phyloP scores from a whole-genome alignment of 2,113 vertebrate genomes.

The Sarotherodon lohbergeri region DNA sequence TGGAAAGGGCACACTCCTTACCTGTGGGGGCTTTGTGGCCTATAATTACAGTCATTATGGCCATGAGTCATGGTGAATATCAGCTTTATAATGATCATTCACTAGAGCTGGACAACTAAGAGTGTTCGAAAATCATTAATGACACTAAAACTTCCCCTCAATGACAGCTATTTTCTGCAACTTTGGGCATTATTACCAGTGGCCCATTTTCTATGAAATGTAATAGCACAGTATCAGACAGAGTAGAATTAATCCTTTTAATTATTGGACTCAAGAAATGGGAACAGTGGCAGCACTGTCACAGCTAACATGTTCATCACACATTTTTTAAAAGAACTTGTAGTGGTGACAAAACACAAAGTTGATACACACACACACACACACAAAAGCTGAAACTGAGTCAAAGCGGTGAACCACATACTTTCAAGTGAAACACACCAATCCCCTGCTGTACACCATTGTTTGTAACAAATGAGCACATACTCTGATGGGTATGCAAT shows the following conservation, averaged over 20 bases:
- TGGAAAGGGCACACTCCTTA: constrained; percentile 35
- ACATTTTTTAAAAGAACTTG: background rate
- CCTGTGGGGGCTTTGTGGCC: constrained; percentile 14
- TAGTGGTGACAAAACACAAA: background rate
- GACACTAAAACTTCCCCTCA: constrained; percentile 17
- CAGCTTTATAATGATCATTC: constrained; percentile 26
- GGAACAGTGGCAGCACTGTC: background rate
- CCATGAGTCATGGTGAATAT: constrained; percentile 43
- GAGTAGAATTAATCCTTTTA: background rate
- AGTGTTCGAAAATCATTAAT: constrained; percentile 16
- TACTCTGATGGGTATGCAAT: constrained; percentile 38
- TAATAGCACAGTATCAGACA: background rate
- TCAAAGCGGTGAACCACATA: background rate
- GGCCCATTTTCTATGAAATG: background rate
- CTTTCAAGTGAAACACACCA: constrained; percentile 3
- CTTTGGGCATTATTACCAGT: background rate
- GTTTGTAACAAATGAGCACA: constrained; percentile 53
- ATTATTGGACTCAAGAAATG: background rate
- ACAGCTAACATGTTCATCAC: background rate
- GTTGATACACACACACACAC: background rate
- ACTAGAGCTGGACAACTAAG: constrained; percentile 12
- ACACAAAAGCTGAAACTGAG: background rate
- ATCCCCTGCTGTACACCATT: background rate
- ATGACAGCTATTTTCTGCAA: background rate
- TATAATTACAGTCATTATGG: constrained; percentile 56